Evolutionary conservation across 23 tunicate genomes (phyloP).

Genomic region (Clavelina lepadiformis): DNA sequence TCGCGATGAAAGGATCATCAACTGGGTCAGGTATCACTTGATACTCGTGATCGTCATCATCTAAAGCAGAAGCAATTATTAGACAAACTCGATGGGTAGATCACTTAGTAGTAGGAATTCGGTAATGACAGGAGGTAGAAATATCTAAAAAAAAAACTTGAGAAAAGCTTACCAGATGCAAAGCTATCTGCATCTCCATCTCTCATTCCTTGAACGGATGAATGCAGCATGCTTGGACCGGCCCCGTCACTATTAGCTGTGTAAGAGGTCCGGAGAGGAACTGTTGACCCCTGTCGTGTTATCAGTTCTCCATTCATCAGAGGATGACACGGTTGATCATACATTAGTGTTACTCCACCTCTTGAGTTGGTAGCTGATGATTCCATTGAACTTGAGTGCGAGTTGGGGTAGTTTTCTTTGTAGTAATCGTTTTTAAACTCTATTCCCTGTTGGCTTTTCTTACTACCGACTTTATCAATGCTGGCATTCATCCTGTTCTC

Average conservation of each 20-base stretch:
- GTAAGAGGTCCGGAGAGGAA: conserved; percentile 27
- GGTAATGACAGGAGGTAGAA: too few relatives aligned
- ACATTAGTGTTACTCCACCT: conserved; percentile 35
- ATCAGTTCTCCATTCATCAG: conserved; percentile 1
- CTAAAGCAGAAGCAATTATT: background rate
- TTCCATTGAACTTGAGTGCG: background rate
- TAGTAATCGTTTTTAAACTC: conserved; percentile 23
- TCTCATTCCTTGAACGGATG: too few relatives aligned
- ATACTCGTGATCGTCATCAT: conserved; percentile 93
- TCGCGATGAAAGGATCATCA: conserved; percentile 6
- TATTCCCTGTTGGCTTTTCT: background rate
- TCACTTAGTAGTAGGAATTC: too few relatives aligned
- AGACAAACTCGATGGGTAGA: too few relatives aligned
- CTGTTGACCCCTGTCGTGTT: background rate
- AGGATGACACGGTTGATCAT: conserved; percentile 29
- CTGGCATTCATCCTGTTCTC: conserved; percentile 7
- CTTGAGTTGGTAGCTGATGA: conserved; percentile 18
- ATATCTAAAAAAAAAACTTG: too few relatives aligned
- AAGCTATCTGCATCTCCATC: conserved; percentile 17
- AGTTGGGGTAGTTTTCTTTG: conserved; percentile 8
- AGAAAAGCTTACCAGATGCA: conserved; percentile 5
- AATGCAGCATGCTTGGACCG: conserved; percentile 20
- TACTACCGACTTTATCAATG: too few relatives aligned
- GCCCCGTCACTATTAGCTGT: conserved; percentile 25
- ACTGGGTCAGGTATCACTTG: conserved; percentile 78